These are phyloP conservation scores for Orycteropus afer DNA, from an alignment of 2,113 vertebrate genomes.

Conservation along the genomic window DNA sequence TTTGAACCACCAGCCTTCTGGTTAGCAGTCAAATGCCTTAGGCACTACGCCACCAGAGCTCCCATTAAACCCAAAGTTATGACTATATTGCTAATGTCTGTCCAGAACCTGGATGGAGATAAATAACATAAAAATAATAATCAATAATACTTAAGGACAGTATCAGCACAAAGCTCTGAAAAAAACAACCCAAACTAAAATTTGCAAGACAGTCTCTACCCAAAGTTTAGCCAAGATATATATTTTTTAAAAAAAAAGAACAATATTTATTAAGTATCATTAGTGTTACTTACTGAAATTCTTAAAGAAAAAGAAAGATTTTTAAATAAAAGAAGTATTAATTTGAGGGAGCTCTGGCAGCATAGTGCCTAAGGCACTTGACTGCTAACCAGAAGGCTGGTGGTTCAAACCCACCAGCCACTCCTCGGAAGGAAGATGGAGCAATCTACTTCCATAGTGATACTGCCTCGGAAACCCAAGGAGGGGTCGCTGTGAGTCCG, in stretches of 20 bases:
- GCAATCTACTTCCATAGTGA: too few species aligned
- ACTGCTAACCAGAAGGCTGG: too few species aligned
- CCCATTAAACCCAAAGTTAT: too few species aligned
- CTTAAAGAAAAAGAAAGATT: background rate
- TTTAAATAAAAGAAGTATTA: conserved; percentile 1
- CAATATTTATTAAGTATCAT: background rate
- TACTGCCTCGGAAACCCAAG: too few species aligned
- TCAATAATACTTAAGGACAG: background rate
- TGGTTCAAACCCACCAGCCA: too few species aligned
- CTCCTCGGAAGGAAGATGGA: too few species aligned
- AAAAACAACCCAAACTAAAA: conserved; percentile 23
- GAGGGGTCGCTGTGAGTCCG: too few species aligned
- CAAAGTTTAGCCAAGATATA: background rate
- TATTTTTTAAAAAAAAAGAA: background rate
- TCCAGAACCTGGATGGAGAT: background rate
- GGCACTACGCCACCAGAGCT: too few species aligned
- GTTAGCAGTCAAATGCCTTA: too few species aligned
- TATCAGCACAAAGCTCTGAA: background rate
- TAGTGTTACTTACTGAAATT: background rate
- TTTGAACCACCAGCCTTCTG: too few species aligned
- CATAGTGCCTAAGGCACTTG: too few species aligned
- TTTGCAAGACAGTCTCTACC: background rate
- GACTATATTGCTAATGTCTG: background rate
- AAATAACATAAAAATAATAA: conserved; percentile 17
- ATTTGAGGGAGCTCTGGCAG: too few species aligned